Conservation (phyloP, 1,140 invertebrate species). For the Trichogramma pretiosum region DNA sequence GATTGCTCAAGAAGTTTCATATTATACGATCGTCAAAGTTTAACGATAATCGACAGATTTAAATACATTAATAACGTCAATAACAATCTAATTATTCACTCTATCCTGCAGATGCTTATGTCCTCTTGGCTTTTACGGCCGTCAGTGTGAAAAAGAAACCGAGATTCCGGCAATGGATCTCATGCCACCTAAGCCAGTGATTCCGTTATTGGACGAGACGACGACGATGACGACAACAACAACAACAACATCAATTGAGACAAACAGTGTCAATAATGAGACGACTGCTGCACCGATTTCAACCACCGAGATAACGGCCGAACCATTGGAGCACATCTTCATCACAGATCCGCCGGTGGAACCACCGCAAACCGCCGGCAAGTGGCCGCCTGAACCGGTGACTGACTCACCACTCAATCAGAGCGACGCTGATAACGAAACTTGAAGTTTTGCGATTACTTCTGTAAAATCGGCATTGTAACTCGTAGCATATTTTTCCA, state of each 20-base stretch:
- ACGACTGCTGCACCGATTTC: neutral
- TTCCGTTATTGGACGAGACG: constrained; percentile 12
- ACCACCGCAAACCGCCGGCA: constrained; percentile 37
- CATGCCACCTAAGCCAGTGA: constrained; percentile 31
- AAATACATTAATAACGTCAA: no score
- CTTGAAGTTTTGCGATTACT: constrained; percentile 28
- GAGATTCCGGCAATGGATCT: constrained; percentile 36
- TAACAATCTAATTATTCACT: no score
- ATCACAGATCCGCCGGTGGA: constrained; percentile 36
- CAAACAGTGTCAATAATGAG: constrained; percentile 16
- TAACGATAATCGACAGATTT: no score
- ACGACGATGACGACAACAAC: neutral
- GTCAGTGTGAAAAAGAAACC: constrained; percentile 38
- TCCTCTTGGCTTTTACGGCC: constrained; percentile 36
- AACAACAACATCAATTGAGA: constrained; percentile 2
- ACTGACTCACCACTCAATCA: constrained; percentile 27
- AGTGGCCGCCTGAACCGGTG: constrained; percentile 39
- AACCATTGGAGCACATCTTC: constrained; percentile 32
- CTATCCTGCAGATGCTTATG: constrained; percentile 33
- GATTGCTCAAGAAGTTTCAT: no score
- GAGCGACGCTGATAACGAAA: constrained; percentile 40
- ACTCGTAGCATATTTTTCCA: neutral
- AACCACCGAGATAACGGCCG: constrained; percentile 22
- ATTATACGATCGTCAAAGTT: no score
- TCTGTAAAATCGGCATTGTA: neutral